A percentile compares a stretch with the other conserved stretches of the same genome.
Conservation (phyloP, 2,797 vertebrate species). For the Channallabes apus region DNA sequence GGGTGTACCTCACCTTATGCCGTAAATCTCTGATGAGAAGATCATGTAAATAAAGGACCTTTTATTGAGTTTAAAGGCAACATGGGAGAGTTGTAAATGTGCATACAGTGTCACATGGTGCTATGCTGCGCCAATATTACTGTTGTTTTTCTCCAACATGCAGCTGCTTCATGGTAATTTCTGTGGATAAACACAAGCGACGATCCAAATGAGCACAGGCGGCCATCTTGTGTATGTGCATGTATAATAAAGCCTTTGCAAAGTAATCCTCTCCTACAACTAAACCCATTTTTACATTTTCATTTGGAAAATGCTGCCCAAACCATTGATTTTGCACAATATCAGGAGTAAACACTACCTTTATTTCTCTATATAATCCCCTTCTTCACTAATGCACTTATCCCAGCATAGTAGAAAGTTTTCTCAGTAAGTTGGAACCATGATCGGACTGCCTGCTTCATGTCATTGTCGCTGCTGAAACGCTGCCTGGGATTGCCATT, state of each 20-base stretch:
- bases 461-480: too few relatives aligned
- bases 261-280: neutral
- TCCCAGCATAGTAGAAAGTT: too few relatives aligned
- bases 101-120: neutral
- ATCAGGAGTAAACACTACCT: too few relatives aligned
- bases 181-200: neutral
- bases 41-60: neutral
- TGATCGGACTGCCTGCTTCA: too few relatives aligned
- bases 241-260: neutral
- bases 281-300: neutral
- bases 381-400: too few relatives aligned
- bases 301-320: neutral
- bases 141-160: neutral
- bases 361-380: too few relatives aligned
- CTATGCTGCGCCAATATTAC: neutral
- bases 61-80: neutral
- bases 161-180: neutral
- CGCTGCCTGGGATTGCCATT: too few relatives aligned
- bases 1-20: too few relatives aligned
- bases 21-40: neutral
- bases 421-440: too few relatives aligned
- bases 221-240: neutral
- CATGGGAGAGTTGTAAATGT: too few relatives aligned
- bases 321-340: too few relatives aligned
- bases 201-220: neutral